Conservation (phyloP, 2,888 invertebrate genomes). For the Apodemia zela region DNA sequence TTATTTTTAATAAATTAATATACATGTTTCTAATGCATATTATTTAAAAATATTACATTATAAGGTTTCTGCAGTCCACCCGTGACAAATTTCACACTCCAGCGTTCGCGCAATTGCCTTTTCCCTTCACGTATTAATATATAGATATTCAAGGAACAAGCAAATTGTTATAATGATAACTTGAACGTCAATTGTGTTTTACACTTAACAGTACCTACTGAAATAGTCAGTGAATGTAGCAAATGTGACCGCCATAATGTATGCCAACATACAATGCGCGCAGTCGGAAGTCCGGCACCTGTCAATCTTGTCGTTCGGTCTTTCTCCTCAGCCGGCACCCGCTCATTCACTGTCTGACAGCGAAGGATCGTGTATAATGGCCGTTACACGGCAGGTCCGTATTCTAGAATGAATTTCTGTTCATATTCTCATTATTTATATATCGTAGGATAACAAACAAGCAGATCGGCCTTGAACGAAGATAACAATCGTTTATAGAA, state of each 20-base stretch:
- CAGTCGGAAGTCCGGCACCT: slow-evolving; percentile 9
- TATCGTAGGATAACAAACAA: too few species aligned
- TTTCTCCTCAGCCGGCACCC: background rate
- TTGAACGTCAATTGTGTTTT: background rate
- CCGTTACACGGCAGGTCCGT: background rate
- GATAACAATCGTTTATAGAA: too few species aligned
- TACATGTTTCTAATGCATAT: too few species aligned
- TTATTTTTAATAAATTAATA: too few species aligned
- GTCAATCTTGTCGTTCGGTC: slow-evolving; percentile 13
- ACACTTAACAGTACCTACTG: background rate
- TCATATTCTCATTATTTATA: background rate
- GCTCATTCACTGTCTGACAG: background rate
- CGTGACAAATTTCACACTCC: too few species aligned
- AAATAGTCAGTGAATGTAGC: background rate
- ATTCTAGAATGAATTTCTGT: background rate
- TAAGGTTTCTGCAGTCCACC: too few species aligned
- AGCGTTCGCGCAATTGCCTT: too few species aligned
- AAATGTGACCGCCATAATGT: background rate
- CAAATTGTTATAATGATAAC: background rate
- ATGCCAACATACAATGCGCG: slow-evolving; percentile 4
- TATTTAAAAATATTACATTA: too few species aligned
- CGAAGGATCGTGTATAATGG: background rate
- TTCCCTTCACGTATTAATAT: too few species aligned
- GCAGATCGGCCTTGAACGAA: too few species aligned
- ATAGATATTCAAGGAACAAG: too few species aligned